Conservation (phyloP, 92 coral and sea anemone genomes). For the Epizoanthus stellaris region DNA sequence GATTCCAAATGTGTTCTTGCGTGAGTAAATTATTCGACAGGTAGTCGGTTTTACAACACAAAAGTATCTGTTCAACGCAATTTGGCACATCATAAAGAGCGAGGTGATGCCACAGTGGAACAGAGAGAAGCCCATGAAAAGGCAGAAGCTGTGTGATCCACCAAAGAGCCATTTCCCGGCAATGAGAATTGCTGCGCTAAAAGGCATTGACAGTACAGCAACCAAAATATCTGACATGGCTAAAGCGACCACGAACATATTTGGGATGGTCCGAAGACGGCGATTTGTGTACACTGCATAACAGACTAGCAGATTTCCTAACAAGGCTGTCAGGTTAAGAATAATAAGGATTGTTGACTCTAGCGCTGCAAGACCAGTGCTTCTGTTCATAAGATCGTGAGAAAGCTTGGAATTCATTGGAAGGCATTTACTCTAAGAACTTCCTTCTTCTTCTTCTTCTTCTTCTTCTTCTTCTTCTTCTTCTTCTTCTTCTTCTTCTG, state of each 20-base stretch:
- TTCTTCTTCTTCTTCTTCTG: not conserved
- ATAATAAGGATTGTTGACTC: conserved; percentile 1
- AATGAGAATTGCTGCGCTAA: conserved; percentile 10
- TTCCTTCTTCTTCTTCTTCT: not conserved
- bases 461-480: too few species aligned
- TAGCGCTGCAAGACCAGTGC: conserved; percentile 2
- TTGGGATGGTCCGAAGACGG: conserved; percentile 45
- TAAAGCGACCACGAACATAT: conserved; percentile 52
- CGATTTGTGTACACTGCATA: conserved; percentile 48
- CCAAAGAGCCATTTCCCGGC: conserved; percentile 33
- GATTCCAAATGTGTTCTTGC: conserved; percentile 20
- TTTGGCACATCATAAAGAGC: conserved; percentile 16
- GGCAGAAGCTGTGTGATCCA: not conserved
- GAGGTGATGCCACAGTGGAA: conserved; percentile 2
- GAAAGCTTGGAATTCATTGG: conserved; percentile 25
- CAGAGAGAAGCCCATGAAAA: conserved; percentile 16
- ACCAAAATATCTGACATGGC: conserved; percentile 37
- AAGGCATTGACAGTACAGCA: conserved; percentile 48
- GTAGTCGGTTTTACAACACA: conserved; percentile 35
- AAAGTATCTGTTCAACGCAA: conserved; percentile 31
- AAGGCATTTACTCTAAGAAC: not conserved
- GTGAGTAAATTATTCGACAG: conserved; percentile 6
- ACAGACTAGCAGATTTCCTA: conserved; percentile 46
- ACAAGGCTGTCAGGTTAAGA: conserved; percentile 26
- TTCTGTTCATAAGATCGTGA: conserved; percentile 8